Conservation (phyloP, 1,140 invertebrate genomes). For the Drosophila kohkoa region DNA sequence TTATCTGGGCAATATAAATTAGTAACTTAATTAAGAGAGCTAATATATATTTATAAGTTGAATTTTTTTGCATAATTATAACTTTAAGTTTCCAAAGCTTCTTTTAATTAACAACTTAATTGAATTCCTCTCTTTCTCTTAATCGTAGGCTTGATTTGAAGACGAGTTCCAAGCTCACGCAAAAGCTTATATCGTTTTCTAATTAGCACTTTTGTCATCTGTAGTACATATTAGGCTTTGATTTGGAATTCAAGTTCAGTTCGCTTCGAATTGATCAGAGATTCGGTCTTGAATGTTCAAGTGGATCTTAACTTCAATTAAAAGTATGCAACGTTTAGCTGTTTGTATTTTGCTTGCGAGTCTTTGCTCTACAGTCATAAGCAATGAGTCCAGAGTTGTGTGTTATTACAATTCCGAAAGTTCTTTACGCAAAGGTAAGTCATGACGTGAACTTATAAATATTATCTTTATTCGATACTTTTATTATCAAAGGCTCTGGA, state of each 20-base stretch:
- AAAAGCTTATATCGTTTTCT: background rate
- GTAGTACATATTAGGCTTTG: background rate
- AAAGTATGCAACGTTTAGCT: background rate
- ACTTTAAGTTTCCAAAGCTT: too few species aligned
- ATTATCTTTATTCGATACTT: background rate
- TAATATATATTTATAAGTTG: too few species aligned
- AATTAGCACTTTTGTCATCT: background rate
- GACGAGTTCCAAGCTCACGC: background rate
- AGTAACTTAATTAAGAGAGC: too few species aligned
- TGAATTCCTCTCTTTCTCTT: conserved; percentile 6
- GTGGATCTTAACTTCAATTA: background rate
- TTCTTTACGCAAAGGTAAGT: background rate
- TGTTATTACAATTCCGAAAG: conserved; percentile 1
- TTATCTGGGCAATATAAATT: too few species aligned
- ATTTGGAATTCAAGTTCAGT: background rate
- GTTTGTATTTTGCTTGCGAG: background rate
- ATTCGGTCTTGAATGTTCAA: background rate
- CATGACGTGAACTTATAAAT: too few species aligned
- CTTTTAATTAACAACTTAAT: conserved; percentile 35
- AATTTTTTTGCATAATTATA: too few species aligned
- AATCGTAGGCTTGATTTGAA: background rate
- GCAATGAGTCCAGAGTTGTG: background rate
- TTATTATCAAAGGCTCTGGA: background rate
- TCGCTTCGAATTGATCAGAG: background rate
- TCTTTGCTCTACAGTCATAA: background rate